A percentile compares a stretch with the other conserved stretches of the same genome.
These are phyloP conservation scores for Leguminivora glycinivorella DNA, from an alignment of 1,140 invertebrate species.

Conservation along the genomic window DNA sequence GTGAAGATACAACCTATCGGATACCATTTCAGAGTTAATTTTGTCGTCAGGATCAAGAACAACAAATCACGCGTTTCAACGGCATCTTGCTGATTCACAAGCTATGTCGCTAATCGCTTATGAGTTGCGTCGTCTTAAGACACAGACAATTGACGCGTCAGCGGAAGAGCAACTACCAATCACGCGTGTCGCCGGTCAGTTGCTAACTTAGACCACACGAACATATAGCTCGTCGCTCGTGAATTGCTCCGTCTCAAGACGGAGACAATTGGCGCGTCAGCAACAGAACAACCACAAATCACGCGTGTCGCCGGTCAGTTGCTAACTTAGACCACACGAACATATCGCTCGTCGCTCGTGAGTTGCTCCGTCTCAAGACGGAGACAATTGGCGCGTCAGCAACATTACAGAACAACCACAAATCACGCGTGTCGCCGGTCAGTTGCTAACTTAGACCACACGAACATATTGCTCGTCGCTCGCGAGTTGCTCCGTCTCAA, in stretches of 20 bases:
- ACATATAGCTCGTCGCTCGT: constrained; percentile 32
- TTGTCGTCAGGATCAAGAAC: too few relatives aligned
- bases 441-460: neutral
- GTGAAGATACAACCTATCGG: too few relatives aligned
- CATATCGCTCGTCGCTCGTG: too few relatives aligned
- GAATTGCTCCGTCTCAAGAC: constrained; percentile 42
- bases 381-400: too few relatives aligned
- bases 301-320: constrained; percentile 33
- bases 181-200: constrained; percentile 27
- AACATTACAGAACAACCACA: too few relatives aligned
- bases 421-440: too few relatives aligned
- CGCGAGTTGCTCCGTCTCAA: constrained; percentile 37
- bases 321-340: too few relatives aligned
- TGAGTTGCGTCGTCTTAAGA: constrained; percentile 40
- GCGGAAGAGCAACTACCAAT: constrained; percentile 43
- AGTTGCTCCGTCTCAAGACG: too few relatives aligned
- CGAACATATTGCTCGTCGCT: constrained; percentile 30
- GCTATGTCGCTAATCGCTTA: constrained; percentile 29
- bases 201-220: neutral
- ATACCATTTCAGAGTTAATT: too few relatives aligned
- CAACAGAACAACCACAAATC: constrained; percentile 44
- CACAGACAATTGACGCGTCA: constrained; percentile 71
- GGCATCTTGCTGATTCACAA: too few relatives aligned
- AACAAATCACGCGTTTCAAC: too few relatives aligned
- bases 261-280: constrained; percentile 71